phyloP scores from a whole-genome alignment of 2,113 vertebrate species.

The Lamprologus tigripictilis region DNA sequence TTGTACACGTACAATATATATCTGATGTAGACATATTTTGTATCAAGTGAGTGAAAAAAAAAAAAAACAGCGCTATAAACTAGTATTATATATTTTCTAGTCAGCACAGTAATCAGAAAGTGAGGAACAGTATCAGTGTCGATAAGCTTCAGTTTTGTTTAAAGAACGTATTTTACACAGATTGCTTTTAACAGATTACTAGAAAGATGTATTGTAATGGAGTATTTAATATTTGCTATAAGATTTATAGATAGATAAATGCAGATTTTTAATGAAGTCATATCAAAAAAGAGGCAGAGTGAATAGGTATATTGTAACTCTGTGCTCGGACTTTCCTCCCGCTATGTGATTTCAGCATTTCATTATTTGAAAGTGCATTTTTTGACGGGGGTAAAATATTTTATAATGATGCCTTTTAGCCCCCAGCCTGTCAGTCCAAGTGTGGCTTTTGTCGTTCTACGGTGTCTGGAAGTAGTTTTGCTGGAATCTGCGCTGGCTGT shows the following conservation, averaged over 20 bases:
- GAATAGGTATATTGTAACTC: constrained; percentile 6
- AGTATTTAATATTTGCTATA: constrained; percentile 41
- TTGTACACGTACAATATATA: constrained; percentile 28
- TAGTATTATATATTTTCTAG: constrained; percentile 21
- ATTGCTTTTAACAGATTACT: constrained; percentile 33
- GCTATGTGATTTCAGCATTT: constrained; percentile 32
- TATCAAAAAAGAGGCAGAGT: constrained; percentile 2
- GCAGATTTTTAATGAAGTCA: constrained; percentile 18
- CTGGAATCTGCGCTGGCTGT: background rate
- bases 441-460: background rate
- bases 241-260: constrained; percentile 16
- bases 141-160: constrained; percentile 32
- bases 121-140: constrained; percentile 13
- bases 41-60: constrained; percentile 26
- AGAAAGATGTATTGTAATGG: constrained; percentile 46
- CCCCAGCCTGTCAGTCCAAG: background rate
- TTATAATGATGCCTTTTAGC: background rate
- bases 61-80: constrained; percentile 3
- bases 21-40: constrained; percentile 34
- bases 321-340: background rate
- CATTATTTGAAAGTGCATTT: constrained; percentile 1
- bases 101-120: constrained; percentile 19
- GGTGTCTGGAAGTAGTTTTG: constrained; percentile 9
- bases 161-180: constrained; percentile 42
- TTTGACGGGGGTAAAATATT: background rate